Evolutionary conservation across 2,888 invertebrate genomes (phyloP), one percentile per base, ranked within the genome.

Genomic region (Ganaspis brasiliensis): DNA sequence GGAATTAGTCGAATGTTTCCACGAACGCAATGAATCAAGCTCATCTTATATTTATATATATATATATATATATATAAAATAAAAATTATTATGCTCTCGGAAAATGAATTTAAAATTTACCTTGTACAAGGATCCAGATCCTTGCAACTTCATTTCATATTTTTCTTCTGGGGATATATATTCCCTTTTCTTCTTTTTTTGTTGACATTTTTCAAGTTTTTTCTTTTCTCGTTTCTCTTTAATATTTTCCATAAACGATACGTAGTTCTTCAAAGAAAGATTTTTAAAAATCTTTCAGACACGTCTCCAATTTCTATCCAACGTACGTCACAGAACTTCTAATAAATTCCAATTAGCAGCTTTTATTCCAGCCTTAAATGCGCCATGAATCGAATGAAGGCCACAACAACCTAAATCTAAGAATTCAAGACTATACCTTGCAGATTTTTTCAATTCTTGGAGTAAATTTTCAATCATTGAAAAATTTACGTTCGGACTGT

Each of bases 401-500:
- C 86, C 84, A 61, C 87, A 88, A 26, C 80, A 81, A 31, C 87
- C 87, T 61, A 87, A 74, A 49, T 86, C 79, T 19, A 89, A 57
- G n/a, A 83, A 61, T 35, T 61, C 56, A 8, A 55, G 56, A 63
- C 83, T 81, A 40, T 79, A 79, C 59, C 63, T 52, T 49, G 31
- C 49, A 52, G 10, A 14, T 21, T 77, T 45, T 49, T 74, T 74
- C 16, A 67, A 49, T 35, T 52, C 19, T 10, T 24, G 16, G 63
- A 61, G 61, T 12, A 74, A 31, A 40, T 73, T 71, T 24, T 59
- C 55, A 14, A 52, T 4, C 35, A 77, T 70, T 57, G 70, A 37
- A 16, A 55, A 57, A 74, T 56, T 67, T 14, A 74, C 74, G 35
- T 73, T 67, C 3, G 49, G 49, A 1, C 57, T 40, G 40, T 77